A percentile compares a stretch with the other conserved stretches of the same genome.
Conservation (phyloP, 2,113 vertebrate genomes). For the Indicator indicator region DNA sequence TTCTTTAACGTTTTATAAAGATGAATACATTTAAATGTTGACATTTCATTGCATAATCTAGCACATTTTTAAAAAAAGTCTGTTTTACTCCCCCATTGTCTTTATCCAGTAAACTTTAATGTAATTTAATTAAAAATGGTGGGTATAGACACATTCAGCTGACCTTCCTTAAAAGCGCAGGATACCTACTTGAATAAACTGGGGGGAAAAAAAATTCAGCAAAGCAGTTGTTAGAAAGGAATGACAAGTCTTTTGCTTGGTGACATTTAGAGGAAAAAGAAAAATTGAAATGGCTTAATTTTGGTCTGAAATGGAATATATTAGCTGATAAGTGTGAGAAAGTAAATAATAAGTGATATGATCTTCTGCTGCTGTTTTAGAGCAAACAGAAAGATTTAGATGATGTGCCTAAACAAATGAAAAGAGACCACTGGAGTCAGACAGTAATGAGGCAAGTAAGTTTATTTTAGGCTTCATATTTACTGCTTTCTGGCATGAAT, state of each 20-base stretch:
- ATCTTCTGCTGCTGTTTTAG: neutral
- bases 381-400: neutral
- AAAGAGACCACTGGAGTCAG: neutral
- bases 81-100: neutral
- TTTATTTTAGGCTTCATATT: neutral
- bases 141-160: neutral
- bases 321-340: neutral
- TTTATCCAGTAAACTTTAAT: neutral
- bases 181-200: neutral
- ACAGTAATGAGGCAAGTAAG: neutral
- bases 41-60: neutral
- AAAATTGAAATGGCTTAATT: neutral
- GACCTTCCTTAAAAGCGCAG: neutral
- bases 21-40: neutral
- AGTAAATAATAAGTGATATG: neutral
- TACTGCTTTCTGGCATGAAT: neutral
- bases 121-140: neutral
- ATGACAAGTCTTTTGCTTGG: neutral
- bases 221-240: neutral
- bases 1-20: neutral
- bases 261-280: conserved; percentile 22
- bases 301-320: neutral
- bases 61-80: neutral
- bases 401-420: neutral
- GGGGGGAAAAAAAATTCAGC: neutral